phyloP scores from a whole-genome alignment of 2,797 vertebrate genomes.

The Moxostoma hubbsi region DNA sequence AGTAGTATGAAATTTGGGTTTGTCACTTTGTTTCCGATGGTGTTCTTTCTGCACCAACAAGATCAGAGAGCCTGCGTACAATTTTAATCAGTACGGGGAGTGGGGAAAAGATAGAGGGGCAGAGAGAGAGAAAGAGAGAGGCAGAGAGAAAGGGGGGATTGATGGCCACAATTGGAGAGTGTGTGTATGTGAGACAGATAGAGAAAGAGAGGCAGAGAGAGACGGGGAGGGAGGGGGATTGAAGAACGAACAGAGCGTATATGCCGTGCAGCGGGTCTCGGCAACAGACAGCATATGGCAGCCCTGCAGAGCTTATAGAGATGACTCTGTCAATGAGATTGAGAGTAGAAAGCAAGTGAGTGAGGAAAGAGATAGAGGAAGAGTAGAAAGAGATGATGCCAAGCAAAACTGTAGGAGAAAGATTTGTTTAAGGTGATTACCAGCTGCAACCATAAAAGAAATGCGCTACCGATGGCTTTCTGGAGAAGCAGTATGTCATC shows the following conservation, averaged over 20 bases:
- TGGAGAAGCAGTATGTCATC: constrained; percentile 56
- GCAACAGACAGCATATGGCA: constrained; percentile 80
- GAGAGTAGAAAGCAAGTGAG: background rate
- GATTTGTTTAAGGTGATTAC: constrained; percentile 44
- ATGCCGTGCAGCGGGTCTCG: constrained; percentile 78
- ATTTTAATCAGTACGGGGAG: constrained; percentile 76
- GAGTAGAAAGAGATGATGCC: constrained; percentile 16
- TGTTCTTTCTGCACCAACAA: constrained; percentile 75
- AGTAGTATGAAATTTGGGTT: constrained; percentile 24
- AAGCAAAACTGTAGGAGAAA: constrained; percentile 1
- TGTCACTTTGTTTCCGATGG: constrained; percentile 57
- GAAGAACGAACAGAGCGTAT: constrained; percentile 62
- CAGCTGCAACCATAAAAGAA: background rate
- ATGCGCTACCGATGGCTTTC: constrained; percentile 48
- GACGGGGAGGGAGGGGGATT: constrained; percentile 54
- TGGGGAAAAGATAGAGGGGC: constrained; percentile 70
- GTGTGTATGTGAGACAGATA: constrained; percentile 33
- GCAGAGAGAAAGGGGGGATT: constrained; percentile 33
- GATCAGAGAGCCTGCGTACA: constrained; percentile 76
- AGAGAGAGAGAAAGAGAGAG: constrained; percentile 52
- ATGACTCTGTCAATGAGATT: constrained; percentile 71
- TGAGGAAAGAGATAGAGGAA: constrained; percentile 38
- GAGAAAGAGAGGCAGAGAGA: constrained; percentile 28
- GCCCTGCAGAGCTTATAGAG: constrained; percentile 79
- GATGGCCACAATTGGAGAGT: constrained; percentile 44